phyloP scores from a whole-genome alignment of 92 coral and sea anemone species.

The Phenganax stokvisi region DNA sequence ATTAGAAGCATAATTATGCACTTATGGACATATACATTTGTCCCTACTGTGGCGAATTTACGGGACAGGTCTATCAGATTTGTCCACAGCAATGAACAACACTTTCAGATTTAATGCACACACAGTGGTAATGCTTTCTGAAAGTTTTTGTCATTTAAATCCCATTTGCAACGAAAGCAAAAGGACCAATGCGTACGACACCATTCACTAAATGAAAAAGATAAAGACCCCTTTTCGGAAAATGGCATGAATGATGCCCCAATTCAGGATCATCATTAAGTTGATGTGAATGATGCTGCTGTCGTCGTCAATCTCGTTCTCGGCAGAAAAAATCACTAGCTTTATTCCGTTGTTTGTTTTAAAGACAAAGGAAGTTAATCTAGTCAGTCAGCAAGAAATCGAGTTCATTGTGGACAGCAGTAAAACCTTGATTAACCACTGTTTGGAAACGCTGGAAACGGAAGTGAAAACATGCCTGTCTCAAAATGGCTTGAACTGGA shows the following conservation, averaged over 20 bases:
- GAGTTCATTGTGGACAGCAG: slow-evolving; percentile 15
- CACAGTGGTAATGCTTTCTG: slow-evolving; percentile 13
- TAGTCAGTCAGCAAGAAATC: neutral
- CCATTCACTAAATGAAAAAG: neutral
- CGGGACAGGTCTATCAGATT: slow-evolving; percentile 25
- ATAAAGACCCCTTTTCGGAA: neutral
- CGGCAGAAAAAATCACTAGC: slow-evolving; percentile 7
- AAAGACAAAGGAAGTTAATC: slow-evolving; percentile 5
- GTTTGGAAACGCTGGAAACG: neutral
- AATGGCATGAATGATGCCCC: neutral
- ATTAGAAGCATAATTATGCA: neutral
- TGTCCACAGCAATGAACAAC: slow-evolving; percentile 26
- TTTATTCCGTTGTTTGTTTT: too few species aligned
- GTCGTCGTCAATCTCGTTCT: neutral
- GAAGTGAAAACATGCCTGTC: slow-evolving; percentile 12
- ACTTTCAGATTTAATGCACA: slow-evolving; percentile 20
- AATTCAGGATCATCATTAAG: neutral
- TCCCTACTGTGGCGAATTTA: slow-evolving; percentile 34
- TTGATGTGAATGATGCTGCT: neutral
- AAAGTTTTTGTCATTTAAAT: slow-evolving; percentile 9
- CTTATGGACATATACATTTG: slow-evolving; percentile 4
- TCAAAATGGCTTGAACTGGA: slow-evolving; percentile 17
- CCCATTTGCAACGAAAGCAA: slow-evolving; percentile 9
- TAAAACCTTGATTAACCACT: slow-evolving; percentile 2
- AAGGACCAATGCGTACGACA: slow-evolving; percentile 16